Percentiles rank a stretch among this genome's conserved stretches.
Conservation (phyloP, 1,140 invertebrate genomes). For the Meloidogyne chitwoodi region DNA sequence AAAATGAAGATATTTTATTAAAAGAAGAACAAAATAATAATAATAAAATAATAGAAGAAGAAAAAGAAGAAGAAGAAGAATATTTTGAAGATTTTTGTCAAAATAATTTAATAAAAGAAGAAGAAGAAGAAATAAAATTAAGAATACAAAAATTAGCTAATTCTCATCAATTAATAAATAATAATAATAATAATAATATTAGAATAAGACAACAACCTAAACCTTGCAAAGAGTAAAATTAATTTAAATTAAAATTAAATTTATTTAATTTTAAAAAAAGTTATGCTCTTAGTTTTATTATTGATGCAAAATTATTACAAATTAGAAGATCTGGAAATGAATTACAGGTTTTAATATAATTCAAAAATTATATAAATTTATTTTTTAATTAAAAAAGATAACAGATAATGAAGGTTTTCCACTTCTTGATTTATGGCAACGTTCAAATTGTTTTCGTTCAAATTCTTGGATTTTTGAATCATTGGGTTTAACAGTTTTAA, state of each 20-base stretch:
- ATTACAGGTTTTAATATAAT: conserved; percentile 23
- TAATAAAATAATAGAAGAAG: not conserved
- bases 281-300: conserved; percentile 41
- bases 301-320: conserved; percentile 30
- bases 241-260: not conserved
- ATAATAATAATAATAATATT: not conserved
- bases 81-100: not conserved
- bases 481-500: conserved; percentile 36
- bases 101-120: not conserved
- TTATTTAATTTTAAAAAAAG: conserved; percentile 63
- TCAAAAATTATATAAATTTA: conserved; percentile 24
- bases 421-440: conserved; percentile 40
- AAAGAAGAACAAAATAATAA: no score
- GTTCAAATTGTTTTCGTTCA: conserved; percentile 30
- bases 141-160: not conserved
- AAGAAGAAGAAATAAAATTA: not conserved
- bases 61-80: not conserved
- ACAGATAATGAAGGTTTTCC: conserved; percentile 42
- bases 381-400: conserved; percentile 26
- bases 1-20: no score
- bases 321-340: conserved; percentile 41
- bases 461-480: conserved; percentile 35
- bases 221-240: not conserved
- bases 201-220: not conserved
- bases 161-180: not conserved